Conservation (phyloP, 2,113 vertebrate species). For the Theropithecus gelada region DNA sequence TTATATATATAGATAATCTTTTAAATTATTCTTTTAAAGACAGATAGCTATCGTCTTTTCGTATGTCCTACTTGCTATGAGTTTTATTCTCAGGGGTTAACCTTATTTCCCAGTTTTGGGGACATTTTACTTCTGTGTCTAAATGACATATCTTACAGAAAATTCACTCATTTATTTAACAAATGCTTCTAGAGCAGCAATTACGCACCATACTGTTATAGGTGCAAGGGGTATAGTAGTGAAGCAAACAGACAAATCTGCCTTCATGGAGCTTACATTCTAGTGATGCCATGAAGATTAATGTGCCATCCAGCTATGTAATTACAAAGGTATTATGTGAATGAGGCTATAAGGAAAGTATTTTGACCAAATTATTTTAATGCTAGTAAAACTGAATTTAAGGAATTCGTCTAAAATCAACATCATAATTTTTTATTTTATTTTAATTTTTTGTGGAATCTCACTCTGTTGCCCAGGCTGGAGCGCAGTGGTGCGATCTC, state of each 20-base stretch:
- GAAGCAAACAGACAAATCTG: not conserved
- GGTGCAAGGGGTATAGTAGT: not conserved
- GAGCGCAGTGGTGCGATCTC: too few species aligned
- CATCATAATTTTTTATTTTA: not conserved
- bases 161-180: not conserved
- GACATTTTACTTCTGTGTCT: not conserved
- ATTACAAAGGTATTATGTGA: not conserved
- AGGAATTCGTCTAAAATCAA: not conserved
- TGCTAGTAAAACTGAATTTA: constrained; percentile 28
- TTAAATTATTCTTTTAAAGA: not conserved
- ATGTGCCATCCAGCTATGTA: not conserved
- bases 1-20: too few species aligned
- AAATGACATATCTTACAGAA: not conserved
- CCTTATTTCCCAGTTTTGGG: constrained; percentile 3
- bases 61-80: not conserved
- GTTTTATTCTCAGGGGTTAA: not conserved
- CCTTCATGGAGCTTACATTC: not conserved
- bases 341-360: not conserved
- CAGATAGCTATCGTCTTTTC: not conserved
- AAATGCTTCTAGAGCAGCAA: not conserved
- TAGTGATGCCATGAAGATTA: not conserved
- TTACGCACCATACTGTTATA: not conserved
- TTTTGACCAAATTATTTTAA: constrained; percentile 25
- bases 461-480: too few species aligned
- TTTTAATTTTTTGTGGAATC: too few species aligned